phyloP scores from a whole-genome alignment of 2,888 invertebrate genomes.

The Pyrocoelia pectoralis region DNA sequence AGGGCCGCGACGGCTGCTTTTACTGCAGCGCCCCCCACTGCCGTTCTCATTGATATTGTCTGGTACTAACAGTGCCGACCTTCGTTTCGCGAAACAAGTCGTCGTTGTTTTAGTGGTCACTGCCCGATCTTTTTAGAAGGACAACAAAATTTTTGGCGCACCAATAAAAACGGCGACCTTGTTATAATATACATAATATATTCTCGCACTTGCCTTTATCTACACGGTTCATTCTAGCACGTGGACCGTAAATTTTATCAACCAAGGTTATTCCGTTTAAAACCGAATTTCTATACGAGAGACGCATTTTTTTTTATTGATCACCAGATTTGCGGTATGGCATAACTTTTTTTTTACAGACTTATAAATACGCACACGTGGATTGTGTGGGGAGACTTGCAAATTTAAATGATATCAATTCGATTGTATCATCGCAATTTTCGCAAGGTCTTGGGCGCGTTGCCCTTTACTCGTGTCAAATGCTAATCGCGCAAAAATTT shows the following conservation, averaged over 20 bases:
- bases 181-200: slow-evolving; percentile 22
- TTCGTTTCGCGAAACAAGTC: slow-evolving; percentile 10
- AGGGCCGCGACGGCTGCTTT: slow-evolving; percentile 3
- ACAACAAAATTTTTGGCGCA: slow-evolving; percentile 36
- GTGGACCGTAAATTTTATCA: slow-evolving; percentile 25
- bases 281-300: slow-evolving; percentile 1
- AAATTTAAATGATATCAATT: too few relatives aligned
- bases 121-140: slow-evolving; percentile 52
- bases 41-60: slow-evolving; percentile 27
- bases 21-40: slow-evolving; percentile 18
- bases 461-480: neutral
- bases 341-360: neutral
- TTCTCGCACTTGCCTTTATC: slow-evolving; percentile 31
- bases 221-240: slow-evolving; percentile 14
- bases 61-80: slow-evolving; percentile 21
- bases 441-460: slow-evolving; percentile 11
- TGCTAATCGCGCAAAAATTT: neutral
- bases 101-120: slow-evolving; percentile 51
- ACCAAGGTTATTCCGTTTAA: slow-evolving; percentile 20
- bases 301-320: slow-evolving; percentile 9
- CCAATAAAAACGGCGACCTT: slow-evolving; percentile 40
- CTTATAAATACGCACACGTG: slow-evolving; percentile 9
- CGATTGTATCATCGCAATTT: slow-evolving; percentile 1
- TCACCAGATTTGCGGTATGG: neutral
- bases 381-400: neutral